phyloP scores from a whole-genome alignment of 2,113 vertebrate genomes.

The Dipodomys ordii region DNA sequence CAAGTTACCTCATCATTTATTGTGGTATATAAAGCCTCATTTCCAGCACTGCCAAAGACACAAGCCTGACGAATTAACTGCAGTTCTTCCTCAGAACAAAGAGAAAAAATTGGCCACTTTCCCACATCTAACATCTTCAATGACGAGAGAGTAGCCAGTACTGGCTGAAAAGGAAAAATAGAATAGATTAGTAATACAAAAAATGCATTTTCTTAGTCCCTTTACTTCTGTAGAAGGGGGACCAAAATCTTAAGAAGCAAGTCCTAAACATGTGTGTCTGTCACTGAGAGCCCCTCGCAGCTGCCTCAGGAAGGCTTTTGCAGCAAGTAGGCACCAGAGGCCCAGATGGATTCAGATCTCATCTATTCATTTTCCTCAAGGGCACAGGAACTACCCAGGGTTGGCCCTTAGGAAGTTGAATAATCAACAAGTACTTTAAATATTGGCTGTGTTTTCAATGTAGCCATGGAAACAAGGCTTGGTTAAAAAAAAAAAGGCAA shows the following conservation, averaged over 20 bases:
- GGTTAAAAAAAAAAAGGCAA: neutral
- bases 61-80: slow-evolving; percentile 95
- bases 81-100: slow-evolving; percentile 95
- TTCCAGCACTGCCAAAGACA: slow-evolving; percentile 96
- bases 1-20: slow-evolving; percentile 95
- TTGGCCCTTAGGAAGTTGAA: neutral
- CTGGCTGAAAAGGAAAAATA: slow-evolving; percentile 75
- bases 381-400: neutral
- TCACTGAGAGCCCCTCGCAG: neutral
- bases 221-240: neutral
- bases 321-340: neutral
- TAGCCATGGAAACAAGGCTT: neutral
- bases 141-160: slow-evolving; percentile 81
- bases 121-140: slow-evolving; percentile 98
- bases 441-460: neutral
- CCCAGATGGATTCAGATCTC: neutral
- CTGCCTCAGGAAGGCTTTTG: neutral
- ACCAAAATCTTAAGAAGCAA: neutral
- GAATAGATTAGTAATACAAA: neutral
- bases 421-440: neutral
- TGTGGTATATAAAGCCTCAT: slow-evolving; percentile 96
- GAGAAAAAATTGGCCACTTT: slow-evolving; percentile 98
- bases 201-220: neutral
- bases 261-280: neutral
- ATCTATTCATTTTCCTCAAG: neutral